Conservation (phyloP, 64 coral and sea anemone species). For the Actinia tenebrosa region DNA sequence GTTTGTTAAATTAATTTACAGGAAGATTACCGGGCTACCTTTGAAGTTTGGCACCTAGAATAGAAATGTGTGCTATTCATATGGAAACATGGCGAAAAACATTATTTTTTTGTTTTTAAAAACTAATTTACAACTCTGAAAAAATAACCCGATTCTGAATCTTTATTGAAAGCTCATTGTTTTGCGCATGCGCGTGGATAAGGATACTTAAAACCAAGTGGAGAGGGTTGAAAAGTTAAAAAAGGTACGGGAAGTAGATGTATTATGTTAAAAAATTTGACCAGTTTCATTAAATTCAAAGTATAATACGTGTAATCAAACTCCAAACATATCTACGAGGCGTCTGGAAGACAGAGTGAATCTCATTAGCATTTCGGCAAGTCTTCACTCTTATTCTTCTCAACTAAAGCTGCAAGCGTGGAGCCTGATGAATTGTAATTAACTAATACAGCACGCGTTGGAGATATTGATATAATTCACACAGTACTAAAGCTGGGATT, state of each 20-base stretch:
- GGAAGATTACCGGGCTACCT: neutral
- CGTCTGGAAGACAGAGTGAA: neutral
- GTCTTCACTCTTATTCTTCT: neutral
- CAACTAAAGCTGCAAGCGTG: constrained; percentile 6
- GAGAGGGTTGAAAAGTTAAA: neutral
- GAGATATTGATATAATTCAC: constrained; percentile 6
- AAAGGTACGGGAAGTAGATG: neutral
- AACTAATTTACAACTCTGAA: neutral
- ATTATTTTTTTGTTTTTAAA: neutral
- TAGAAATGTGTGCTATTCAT: neutral
- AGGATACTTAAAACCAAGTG: neutral
- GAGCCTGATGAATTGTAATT: constrained; percentile 2
- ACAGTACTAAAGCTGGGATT: constrained; percentile 14
- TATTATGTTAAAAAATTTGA: neutral
- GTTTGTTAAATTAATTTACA: neutral
- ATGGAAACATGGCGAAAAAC: neutral
- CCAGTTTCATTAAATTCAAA: neutral
- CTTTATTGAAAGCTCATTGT: neutral
- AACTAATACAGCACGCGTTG: constrained; percentile 14
- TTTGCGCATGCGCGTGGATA: neutral
- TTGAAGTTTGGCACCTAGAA: constrained; percentile 21
- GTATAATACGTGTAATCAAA: constrained; percentile 1
- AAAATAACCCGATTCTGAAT: neutral
- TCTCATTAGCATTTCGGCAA: constrained; percentile 21
- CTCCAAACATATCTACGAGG: neutral